Base-by-base conservation (phyloP, 2,113 vertebrate species). In the Erpornis zantholeuca region DNA sequence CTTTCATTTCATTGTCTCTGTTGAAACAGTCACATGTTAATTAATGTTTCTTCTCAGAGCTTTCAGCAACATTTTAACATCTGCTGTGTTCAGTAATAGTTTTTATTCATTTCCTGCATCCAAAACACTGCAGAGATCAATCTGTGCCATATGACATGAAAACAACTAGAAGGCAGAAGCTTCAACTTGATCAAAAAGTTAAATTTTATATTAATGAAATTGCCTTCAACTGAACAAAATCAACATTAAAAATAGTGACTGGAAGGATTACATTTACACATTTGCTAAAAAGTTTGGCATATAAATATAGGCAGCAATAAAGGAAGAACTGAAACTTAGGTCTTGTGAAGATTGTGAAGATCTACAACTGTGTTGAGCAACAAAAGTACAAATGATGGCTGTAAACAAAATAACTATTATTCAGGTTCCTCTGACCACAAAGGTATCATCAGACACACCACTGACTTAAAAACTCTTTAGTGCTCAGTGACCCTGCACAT, bases 41-140 rank as follows among this genome's bases (percentile, higher is more conserved):
- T 63, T 80, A 72, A 80, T 66, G 29, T 70, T 90, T 92, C 42
- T 92, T 76, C 47, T 73, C 27, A 61, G 38, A 77, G 59, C 50
- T 86, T 88, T 76, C 59, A 90, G 76, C 85, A 82, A 71, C n/a
- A 59, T 88, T 92, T 92, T 77, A 56, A 54, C 63, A 93, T 90
- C 90, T 90, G 54, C 63, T 90, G 10, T 69, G 77, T 86, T 92
- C 82, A 54, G 45, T 66, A 57, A 6, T 24, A 52, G 21, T 28
- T 82, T 94, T 81, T 73, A 72, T 94, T 53, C 21, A 63, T 88
- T 88, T 95, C 59, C 1, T 4, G 33, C 35, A 83, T 65, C 65
- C 28, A 38, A 66, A 86, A 59, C 23, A 80, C 59, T 45, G 42
- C n/a, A 77, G 57, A 90, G 50, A 88, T 85, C 50, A 95, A 31